phyloP scores from a whole-genome alignment of 2,797 vertebrate genomes.

The Pangasius mekongensis region DNA sequence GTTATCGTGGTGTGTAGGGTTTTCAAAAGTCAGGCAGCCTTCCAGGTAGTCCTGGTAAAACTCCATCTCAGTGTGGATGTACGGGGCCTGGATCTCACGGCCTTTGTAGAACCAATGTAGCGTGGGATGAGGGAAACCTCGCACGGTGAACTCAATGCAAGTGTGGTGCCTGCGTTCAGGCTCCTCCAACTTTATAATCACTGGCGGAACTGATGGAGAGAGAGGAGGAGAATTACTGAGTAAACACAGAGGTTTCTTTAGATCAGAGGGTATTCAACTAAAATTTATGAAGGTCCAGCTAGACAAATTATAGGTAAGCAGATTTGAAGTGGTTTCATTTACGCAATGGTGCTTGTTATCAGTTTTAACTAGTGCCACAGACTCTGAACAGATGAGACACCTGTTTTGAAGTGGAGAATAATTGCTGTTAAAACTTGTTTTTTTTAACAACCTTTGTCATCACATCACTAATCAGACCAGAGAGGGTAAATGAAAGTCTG shows the following conservation, averaged over 20 bases:
- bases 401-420: not conserved
- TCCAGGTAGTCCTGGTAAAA: slow-evolving; percentile 89
- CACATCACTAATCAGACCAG: not conserved
- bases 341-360: not conserved
- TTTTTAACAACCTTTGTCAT: not conserved
- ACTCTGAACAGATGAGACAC: not conserved
- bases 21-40: slow-evolving; percentile 93
- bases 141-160: slow-evolving; percentile 94
- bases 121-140: slow-evolving; percentile 89
- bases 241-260: not conserved
- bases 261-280: not conserved
- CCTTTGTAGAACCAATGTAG: slow-evolving; percentile 90
- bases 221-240: not conserved
- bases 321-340: not conserved
- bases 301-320: not conserved
- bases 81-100: slow-evolving; percentile 83
- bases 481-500: not conserved
- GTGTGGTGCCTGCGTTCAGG: slow-evolving; percentile 90
- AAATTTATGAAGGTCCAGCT: not conserved
- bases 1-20: slow-evolving; percentile 95
- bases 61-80: slow-evolving; percentile 88
- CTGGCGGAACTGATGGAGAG: slow-evolving; percentile 83
- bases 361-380: not conserved
- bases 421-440: not conserved
- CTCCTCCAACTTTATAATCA: slow-evolving; percentile 89